A percentile compares a stretch with the other conserved stretches of the same genome.
phyloP scores from a whole-genome alignment of 2,797 vertebrate species.

The Anniella stebbinsi region DNA sequence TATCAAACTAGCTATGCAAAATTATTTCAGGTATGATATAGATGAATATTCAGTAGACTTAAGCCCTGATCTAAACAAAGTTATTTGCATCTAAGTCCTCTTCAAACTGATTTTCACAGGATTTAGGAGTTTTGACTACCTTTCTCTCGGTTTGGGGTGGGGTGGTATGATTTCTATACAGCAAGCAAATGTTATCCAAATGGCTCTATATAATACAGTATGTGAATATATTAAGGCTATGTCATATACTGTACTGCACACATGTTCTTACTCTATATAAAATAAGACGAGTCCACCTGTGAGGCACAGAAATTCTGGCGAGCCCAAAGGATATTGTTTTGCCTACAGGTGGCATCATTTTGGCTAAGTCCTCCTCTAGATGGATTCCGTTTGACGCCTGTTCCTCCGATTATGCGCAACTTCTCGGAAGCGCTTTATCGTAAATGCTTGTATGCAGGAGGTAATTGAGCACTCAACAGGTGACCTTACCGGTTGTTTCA shows the following conservation, averaged over 20 bases:
- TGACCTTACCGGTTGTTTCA: no score
- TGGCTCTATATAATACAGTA: not conserved
- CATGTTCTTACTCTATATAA: slow-evolving; percentile 17
- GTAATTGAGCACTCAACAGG: no score
- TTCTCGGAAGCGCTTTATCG: no score
- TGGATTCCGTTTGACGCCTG: no score
- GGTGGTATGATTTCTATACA: not conserved
- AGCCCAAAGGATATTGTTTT: slow-evolving; percentile 20
- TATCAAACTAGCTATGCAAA: not conserved
- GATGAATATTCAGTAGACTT: not conserved
- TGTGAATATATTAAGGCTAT: slow-evolving; percentile 1
- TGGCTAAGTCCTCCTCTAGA: no score
- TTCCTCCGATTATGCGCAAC: no score
- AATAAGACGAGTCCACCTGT: not conserved
- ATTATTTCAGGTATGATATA: not conserved
- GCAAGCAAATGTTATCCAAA: not conserved
- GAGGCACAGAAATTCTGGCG: not conserved
- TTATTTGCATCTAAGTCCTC: not conserved
- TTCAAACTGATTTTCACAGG: not conserved
- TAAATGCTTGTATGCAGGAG: no score
- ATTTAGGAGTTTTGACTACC: not conserved
- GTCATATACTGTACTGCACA: not conserved
- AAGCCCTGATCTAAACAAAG: not conserved
- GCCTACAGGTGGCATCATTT: slow-evolving; percentile 24
- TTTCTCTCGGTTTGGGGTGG: not conserved